Evolutionary conservation across 2,113 vertebrate species (phyloP).

Genomic region (Heliornis fulica): DNA sequence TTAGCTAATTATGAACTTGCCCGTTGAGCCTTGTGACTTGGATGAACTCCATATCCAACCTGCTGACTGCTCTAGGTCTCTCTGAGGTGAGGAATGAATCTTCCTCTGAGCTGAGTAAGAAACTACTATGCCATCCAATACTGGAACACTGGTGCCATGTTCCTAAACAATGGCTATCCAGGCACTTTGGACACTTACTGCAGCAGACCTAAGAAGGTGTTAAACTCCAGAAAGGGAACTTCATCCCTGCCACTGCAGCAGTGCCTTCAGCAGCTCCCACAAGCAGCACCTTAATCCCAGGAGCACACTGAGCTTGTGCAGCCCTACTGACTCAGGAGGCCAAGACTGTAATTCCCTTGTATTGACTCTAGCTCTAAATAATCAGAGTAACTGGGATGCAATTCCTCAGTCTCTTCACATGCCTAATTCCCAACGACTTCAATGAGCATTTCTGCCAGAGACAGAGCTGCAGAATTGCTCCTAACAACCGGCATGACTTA

Average conservation of each 20-base stretch:
- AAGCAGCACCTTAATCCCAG: not conserved
- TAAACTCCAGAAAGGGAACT: not conserved
- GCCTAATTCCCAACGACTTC: not conserved
- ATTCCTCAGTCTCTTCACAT: conserved; percentile 2
- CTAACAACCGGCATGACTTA: conserved; percentile 58
- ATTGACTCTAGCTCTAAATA: not conserved
- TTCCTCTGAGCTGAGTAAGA: not conserved
- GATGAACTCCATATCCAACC: not conserved
- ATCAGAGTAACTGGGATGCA: not conserved
- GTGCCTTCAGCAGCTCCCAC: not conserved
- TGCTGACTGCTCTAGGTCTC: not conserved
- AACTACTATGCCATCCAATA: not conserved
- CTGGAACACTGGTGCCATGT: fast-evolving
- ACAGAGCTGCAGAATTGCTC: conserved; percentile 22
- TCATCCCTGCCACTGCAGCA: not conserved
- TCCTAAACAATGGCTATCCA: not conserved
- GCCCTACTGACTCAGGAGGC: fast-evolving
- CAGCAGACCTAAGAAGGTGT: not conserved
- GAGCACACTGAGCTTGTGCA: not conserved
- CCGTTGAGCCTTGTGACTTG: not conserved
- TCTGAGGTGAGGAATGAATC: not conserved
- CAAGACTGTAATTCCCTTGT: not conserved
- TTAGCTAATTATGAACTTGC: not conserved
- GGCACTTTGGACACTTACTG: not conserved
- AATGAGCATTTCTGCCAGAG: conserved; percentile 10